These are phyloP conservation scores for Thaleichthys pacificus DNA, from an alignment of 2,797 vertebrate genomes.

Conservation along the genomic window DNA sequence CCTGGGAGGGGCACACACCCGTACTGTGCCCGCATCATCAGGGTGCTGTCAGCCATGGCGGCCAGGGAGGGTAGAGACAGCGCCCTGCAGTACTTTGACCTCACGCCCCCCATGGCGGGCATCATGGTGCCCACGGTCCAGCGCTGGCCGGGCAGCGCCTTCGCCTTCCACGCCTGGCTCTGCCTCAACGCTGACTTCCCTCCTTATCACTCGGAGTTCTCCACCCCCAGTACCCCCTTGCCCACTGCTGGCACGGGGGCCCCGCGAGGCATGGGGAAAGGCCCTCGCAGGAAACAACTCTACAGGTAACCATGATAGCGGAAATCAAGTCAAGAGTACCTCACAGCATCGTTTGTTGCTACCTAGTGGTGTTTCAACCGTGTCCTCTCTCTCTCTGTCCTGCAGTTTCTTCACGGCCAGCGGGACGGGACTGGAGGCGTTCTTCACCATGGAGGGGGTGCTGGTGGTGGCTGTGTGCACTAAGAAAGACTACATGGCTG, in stretches of 20 bases:
- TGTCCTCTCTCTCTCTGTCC: not conserved
- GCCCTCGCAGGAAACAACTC: constrained; percentile 86
- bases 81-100: constrained; percentile 90
- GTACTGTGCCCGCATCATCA: constrained; percentile 74
- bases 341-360: too few relatives aligned
- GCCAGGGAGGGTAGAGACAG: constrained; percentile 75
- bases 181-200: constrained; percentile 81
- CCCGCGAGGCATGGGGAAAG: constrained; percentile 70
- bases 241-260: constrained; percentile 31
- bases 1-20: constrained; percentile 62
- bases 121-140: constrained; percentile 94
- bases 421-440: constrained; percentile 93
- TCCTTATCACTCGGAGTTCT: constrained; percentile 44
- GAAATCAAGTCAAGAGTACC: not conserved
- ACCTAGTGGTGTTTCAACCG: not conserved
- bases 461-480: constrained; percentile 97
- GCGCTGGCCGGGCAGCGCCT: constrained; percentile 88
- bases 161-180: constrained; percentile 95
- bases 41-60: constrained; percentile 87
- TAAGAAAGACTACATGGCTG: constrained; percentile 94
- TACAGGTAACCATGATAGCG: constrained; percentile 80
- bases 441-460: constrained; percentile 88
- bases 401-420: constrained; percentile 89
- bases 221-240: constrained; percentile 43
- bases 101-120: constrained; percentile 92